A percentile compares a stretch with the other conserved stretches of the same genome.
These are phyloP conservation scores for Mellivora capensis DNA, from an alignment of 2,113 vertebrate species.

Conservation along the genomic window DNA sequence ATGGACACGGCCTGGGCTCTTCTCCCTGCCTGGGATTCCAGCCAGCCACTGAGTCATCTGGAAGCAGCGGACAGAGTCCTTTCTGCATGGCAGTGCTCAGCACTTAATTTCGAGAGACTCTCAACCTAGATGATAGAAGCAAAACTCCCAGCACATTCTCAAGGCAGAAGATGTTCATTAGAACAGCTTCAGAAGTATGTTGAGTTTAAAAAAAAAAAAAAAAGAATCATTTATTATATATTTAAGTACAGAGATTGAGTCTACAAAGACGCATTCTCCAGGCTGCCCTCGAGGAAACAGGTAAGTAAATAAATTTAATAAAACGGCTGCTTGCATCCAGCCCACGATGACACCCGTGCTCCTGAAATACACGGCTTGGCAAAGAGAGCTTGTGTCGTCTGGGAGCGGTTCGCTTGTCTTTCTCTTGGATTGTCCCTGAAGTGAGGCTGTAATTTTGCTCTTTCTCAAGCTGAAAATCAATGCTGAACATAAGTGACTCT, in stretches of 20 bases:
- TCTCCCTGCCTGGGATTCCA: accelerated
- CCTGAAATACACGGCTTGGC: accelerated
- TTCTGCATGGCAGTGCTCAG: background rate
- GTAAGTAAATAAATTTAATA: background rate
- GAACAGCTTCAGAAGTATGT: no score
- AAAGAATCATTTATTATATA: background rate
- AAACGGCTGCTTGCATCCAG: no score
- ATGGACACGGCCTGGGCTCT: accelerated
- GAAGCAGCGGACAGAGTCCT: background rate
- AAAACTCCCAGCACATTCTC: accelerated
- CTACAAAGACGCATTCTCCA: background rate
- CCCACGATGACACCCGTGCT: no score
- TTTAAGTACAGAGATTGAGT: background rate
- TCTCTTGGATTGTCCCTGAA: background rate
- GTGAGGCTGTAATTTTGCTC: background rate
- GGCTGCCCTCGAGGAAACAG: background rate
- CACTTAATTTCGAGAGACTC: background rate
- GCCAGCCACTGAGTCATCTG: no score
- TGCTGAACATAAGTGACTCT: background rate
- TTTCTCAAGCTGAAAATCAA: background rate
- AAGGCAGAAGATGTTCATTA: background rate
- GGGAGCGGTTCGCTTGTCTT: background rate
- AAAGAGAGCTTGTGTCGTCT: background rate
- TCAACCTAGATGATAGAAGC: background rate
- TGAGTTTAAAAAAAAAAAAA: background rate